Conservation (phyloP, 2,113 vertebrate species). For the Bufo bufo region DNA sequence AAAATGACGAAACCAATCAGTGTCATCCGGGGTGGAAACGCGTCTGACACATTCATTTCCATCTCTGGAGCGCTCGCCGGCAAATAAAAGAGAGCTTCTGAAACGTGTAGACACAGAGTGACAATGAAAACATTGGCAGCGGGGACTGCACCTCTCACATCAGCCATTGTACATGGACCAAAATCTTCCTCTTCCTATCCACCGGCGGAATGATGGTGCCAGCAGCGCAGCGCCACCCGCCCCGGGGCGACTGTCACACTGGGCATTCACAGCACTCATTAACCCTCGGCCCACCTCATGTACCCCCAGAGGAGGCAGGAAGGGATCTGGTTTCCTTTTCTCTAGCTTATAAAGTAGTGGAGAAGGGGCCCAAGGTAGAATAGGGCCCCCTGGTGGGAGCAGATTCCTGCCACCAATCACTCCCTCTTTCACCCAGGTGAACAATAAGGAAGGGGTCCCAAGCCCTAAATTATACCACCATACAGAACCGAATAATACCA, state of each 20-base stretch:
- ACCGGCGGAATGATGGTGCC: conserved; percentile 6
- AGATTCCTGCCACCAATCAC: not conserved
- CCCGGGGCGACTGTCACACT: conserved; percentile 18
- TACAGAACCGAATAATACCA: not conserved
- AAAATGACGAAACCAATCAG: conserved; percentile 75
- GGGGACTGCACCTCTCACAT: conserved; percentile 34
- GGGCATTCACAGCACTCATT: conserved; percentile 9
- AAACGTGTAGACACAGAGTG: conserved; percentile 31
- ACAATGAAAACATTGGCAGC: conserved; percentile 41
- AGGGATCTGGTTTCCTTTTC: not conserved
- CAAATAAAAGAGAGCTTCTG: conserved; percentile 62
- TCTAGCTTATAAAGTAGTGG: not conserved
- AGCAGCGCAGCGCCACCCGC: not conserved
- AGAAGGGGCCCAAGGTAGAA: not conserved
- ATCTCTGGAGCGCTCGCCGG: conserved; percentile 67
- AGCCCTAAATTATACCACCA: too few relatives aligned
- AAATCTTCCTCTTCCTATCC: conserved; percentile 18
- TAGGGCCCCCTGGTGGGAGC: not conserved
- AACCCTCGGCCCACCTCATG: not conserved
- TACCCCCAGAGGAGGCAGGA: not conserved
- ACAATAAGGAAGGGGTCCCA: not conserved
- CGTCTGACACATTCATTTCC: conserved; percentile 77
- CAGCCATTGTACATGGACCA: conserved; percentile 38
- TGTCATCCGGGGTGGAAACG: conserved; percentile 69
- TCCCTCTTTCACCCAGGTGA: not conserved